These are phyloP conservation scores for Serilophus lunatus DNA, from an alignment of 2,113 vertebrate genomes.

Conservation along the genomic window DNA sequence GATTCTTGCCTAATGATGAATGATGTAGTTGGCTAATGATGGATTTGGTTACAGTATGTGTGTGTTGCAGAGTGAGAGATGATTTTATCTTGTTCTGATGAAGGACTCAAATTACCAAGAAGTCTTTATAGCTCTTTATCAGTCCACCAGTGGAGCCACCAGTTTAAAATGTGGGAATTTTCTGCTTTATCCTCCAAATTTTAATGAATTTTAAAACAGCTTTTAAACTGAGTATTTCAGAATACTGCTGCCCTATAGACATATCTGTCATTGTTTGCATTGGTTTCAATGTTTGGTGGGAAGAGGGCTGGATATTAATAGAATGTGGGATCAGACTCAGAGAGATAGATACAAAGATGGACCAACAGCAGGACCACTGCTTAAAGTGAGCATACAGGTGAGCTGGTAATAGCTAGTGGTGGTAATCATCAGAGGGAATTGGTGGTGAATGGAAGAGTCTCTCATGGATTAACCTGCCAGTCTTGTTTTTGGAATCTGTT, in stretches of 20 bases:
- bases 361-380: not conserved
- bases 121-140: not conserved
- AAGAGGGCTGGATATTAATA: not conserved
- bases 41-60: conserved; percentile 57
- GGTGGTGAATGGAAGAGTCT: not conserved
- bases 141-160: not conserved
- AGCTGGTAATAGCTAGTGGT: not conserved
- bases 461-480: not conserved
- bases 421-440: not conserved
- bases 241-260: not conserved
- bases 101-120: conserved; percentile 16
- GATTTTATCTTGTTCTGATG: conserved; percentile 51
- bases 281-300: not conserved
- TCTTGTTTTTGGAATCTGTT: not conserved
- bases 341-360: not conserved
- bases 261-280: not conserved
- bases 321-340: not conserved
- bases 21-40: conserved; percentile 60
- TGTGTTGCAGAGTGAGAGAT: conserved; percentile 58
- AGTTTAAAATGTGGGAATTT: not conserved
- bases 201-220: not conserved
- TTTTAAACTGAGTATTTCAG: not conserved
- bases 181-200: not conserved
- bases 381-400: not conserved
- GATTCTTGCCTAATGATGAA: conserved; percentile 46